Percentiles rank a stretch among this genome's conserved stretches.
Conservation (phyloP, 2,113 vertebrate species). For the Corythoichthys haematopterus region DNA sequence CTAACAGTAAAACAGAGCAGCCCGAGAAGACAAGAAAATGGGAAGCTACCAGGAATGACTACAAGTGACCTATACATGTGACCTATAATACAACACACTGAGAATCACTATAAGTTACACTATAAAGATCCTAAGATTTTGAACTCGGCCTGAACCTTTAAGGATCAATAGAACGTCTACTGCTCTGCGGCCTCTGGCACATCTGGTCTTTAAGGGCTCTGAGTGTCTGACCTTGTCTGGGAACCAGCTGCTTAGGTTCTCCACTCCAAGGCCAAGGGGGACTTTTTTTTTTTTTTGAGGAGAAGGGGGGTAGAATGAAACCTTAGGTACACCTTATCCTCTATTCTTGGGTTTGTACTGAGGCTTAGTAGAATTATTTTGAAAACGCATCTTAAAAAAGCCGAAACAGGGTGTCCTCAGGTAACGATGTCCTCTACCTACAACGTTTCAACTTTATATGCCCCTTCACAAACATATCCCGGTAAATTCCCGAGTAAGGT, state of each 20-base stretch:
- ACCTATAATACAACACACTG: slow-evolving; percentile 11
- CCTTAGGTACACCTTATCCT: slow-evolving; percentile 43
- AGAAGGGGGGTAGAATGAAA: slow-evolving; percentile 53
- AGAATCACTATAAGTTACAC: slow-evolving; percentile 25
- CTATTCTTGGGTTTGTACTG: slow-evolving; percentile 47
- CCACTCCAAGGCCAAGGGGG: slow-evolving; percentile 38
- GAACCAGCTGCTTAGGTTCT: slow-evolving; percentile 50
- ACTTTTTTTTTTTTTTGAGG: slow-evolving; percentile 57
- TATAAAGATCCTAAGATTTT: slow-evolving; percentile 24
- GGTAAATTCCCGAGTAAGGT: no score
- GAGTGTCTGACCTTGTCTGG: slow-evolving; percentile 45
- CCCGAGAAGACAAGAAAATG: slow-evolving; percentile 1
- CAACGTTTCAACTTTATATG: no score
- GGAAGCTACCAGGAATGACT: slow-evolving; percentile 1
- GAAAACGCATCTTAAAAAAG: slow-evolving; percentile 28
- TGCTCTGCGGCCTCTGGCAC: slow-evolving; percentile 36
- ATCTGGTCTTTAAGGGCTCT: slow-evolving; percentile 54
- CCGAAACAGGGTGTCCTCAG: no score
- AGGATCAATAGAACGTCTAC: slow-evolving; percentile 49
- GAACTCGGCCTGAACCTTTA: slow-evolving; percentile 44
- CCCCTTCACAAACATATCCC: no score
- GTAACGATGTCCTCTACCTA: no score
- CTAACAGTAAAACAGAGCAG: slow-evolving; percentile 18
- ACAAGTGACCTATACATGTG: slow-evolving; percentile 1
- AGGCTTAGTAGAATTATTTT: slow-evolving; percentile 48